Percentiles rank a stretch among this genome's conserved stretches.
Conservation (phyloP, 1,140 invertebrate species). For the Cydia amplana region DNA sequence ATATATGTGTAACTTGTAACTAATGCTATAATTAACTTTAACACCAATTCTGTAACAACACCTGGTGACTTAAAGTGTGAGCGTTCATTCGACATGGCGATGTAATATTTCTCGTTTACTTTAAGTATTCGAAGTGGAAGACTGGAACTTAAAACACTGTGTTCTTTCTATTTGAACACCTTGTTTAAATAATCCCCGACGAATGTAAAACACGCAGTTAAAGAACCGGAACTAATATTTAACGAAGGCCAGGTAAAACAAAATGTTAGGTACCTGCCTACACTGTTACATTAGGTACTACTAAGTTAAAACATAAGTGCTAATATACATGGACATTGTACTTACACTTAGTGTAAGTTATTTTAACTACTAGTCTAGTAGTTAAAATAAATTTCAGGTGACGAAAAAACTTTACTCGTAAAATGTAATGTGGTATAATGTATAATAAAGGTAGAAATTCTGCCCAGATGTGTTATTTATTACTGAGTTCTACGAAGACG, state of each 20-base stretch:
- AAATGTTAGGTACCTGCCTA: not conserved
- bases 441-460: not conserved
- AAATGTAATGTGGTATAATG: not conserved
- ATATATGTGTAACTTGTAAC: no score
- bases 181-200: not conserved
- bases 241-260: not conserved
- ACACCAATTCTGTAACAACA: no score
- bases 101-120: not conserved
- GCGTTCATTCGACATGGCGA: not conserved
- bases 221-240: constrained; percentile 1
- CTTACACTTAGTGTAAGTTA: no score
- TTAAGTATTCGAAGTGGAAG: not conserved
- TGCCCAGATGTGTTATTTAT: not conserved
- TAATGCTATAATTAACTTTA: no score
- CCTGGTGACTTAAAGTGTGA: not conserved
- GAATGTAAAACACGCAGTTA: not conserved
- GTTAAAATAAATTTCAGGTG: not conserved
- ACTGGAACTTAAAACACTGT: not conserved
- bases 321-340: no score
- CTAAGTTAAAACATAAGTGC: no score
- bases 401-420: no score
- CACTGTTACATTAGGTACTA: no score
- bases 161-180: constrained; percentile 7
- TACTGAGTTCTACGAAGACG: not conserved
- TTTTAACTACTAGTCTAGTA: no score